phyloP scores from a whole-genome alignment of 2,113 vertebrate genomes.

The Apteryx mantelli region DNA sequence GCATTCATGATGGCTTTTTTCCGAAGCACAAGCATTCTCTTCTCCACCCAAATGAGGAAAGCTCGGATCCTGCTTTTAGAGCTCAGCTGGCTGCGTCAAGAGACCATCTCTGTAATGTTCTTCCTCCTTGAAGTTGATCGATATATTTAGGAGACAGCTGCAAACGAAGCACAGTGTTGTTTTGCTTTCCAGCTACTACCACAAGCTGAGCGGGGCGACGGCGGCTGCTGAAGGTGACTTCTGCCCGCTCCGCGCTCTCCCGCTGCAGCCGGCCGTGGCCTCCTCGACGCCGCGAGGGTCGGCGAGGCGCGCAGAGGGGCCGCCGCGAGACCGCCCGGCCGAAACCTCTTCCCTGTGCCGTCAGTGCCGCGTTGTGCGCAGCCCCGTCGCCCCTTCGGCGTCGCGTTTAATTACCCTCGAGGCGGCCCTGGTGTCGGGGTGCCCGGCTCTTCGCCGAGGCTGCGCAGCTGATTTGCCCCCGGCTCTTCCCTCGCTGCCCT shows the following conservation, averaged over 20 bases:
- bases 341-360: too few species aligned
- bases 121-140: background rate
- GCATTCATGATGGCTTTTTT: background rate
- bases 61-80: constrained; percentile 22
- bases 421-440: too few species aligned
- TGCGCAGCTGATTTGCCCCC: too few species aligned
- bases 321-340: background rate
- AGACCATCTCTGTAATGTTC: background rate
- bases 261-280: too few species aligned
- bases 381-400: background rate
- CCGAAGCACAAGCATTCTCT: background rate
- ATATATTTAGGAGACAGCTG: constrained; percentile 61
- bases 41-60: background rate
- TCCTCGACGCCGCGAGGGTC: background rate
- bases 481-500: too few species aligned
- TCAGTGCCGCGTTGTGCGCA: background rate
- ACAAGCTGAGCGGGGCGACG: background rate
- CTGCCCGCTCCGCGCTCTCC: background rate
- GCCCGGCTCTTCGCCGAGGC: too few species aligned
- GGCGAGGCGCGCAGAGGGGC: background rate
- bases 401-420: too few species aligned
- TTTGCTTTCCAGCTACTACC: background rate
- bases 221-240: constrained; percentile 36
- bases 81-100: constrained; percentile 52
- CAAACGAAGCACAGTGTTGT: background rate